Percentiles rank a stretch among this genome's conserved stretches.
phyloP scores from a whole-genome alignment of 2,113 vertebrate genomes.

The Periophthalmodon schlosseri region DNA sequence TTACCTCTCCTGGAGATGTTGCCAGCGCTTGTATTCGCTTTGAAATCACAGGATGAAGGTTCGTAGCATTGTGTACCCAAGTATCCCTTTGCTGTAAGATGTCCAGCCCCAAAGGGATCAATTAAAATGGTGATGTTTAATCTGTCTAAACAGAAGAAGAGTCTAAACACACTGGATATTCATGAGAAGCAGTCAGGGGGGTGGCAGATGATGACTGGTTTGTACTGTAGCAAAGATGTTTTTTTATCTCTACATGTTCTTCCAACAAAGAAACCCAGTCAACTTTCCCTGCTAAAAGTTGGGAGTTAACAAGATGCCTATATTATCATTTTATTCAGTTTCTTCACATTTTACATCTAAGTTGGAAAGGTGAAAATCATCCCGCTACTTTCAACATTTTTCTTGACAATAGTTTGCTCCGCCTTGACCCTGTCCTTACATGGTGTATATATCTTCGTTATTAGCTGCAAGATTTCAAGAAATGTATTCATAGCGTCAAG shows the following conservation, averaged over 20 bases:
- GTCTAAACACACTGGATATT: slow-evolving; percentile 42
- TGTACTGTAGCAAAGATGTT: slow-evolving; percentile 8
- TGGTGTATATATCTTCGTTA: background rate
- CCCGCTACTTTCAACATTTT: background rate
- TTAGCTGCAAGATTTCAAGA: slow-evolving; percentile 7
- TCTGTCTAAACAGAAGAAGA: slow-evolving; percentile 44
- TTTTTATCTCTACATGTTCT: slow-evolving; percentile 1
- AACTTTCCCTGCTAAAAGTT: background rate
- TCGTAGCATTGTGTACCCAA: slow-evolving; percentile 57
- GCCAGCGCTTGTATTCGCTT: slow-evolving; percentile 28
- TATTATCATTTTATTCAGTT: background rate
- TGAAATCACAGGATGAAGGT: slow-evolving; percentile 62
- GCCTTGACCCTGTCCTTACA: slow-evolving; percentile 20
- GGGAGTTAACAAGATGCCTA: background rate
- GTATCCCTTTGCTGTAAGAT: slow-evolving; percentile 51
- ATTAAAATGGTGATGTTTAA: slow-evolving; percentile 76
- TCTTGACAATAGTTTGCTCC: background rate
- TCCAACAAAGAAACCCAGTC: slow-evolving; percentile 12
- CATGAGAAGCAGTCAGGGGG: slow-evolving; percentile 41
- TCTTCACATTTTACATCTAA: background rate
- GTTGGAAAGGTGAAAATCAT: background rate
- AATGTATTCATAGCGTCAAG: slow-evolving; percentile 19
- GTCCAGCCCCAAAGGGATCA: slow-evolving; percentile 75
- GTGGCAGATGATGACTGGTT: slow-evolving; percentile 12
- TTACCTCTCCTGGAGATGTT: slow-evolving; percentile 49